A percentile compares a stretch with the other conserved stretches of the same genome.
Evolutionary conservation across 2,888 invertebrate species (phyloP).

Genomic region (Acrobasis repandana): DNA sequence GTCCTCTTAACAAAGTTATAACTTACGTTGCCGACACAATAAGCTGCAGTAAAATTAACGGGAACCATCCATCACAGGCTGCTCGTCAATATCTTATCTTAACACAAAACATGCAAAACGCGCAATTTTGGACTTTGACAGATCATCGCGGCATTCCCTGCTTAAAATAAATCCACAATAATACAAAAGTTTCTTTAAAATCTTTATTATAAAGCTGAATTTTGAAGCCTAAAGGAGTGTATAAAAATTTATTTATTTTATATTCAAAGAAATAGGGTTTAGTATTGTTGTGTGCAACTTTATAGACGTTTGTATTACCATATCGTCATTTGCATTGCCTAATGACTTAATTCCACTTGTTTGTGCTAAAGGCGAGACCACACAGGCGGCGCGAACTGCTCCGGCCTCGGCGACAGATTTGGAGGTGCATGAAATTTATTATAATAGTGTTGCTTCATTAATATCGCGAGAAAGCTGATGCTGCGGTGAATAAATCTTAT

Average conservation of each 20-base stretch:
- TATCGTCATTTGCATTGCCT: slow-evolving; percentile 59
- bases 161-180: not conserved
- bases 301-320: slow-evolving; percentile 31
- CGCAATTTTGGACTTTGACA: slow-evolving; percentile 4
- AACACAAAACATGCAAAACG: slow-evolving; percentile 7
- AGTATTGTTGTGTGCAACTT: not conserved
- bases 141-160: slow-evolving; percentile 7
- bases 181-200: not conserved
- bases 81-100: slow-evolving; percentile 9
- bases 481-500: slow-evolving; percentile 5
- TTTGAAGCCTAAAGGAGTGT: not conserved
- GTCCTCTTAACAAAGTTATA: slow-evolving; percentile 1
- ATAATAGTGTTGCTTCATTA: slow-evolving; percentile 11
- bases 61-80: slow-evolving; percentile 1
- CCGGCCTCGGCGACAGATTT: slow-evolving; percentile 25
- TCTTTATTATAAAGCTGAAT: not conserved
- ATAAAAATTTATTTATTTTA: not conserved
- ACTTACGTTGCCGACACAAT: not conserved
- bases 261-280: not conserved
- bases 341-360: slow-evolving; percentile 61
- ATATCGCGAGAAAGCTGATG: slow-evolving; percentile 13
- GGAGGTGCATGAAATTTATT: slow-evolving; percentile 12
- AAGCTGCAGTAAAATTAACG: not conserved
- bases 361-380: slow-evolving; percentile 44
- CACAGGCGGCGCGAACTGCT: slow-evolving; percentile 41